Conservation (phyloP, 2,888 invertebrate genomes). For the Hirtodrosophila trivittata region DNA sequence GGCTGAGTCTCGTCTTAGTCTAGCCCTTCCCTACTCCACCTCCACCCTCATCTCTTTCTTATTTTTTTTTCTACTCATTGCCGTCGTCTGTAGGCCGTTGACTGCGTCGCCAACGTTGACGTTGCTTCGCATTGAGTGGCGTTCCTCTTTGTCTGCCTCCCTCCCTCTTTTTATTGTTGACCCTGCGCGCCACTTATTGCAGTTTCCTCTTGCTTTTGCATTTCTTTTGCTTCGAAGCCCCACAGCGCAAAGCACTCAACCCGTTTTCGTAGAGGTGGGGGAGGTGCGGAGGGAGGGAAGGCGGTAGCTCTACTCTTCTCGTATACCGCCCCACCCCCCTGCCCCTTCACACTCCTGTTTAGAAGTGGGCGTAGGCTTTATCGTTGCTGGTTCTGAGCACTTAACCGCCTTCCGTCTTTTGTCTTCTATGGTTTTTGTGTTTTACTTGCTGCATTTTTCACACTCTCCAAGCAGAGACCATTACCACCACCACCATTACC, state of each 20-base stretch:
- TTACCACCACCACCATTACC: slow-evolving; percentile 9
- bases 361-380: slow-evolving; percentile 64
- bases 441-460: slow-evolving; percentile 56
- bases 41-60: slow-evolving; percentile 13
- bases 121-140: slow-evolving; percentile 70
- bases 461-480: slow-evolving; percentile 45
- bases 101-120: slow-evolving; percentile 51
- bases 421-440: slow-evolving; percentile 47
- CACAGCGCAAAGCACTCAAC: slow-evolving; percentile 71
- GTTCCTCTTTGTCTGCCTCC: slow-evolving; percentile 55
- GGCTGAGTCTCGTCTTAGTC: slow-evolving; percentile 61
- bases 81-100: slow-evolving; percentile 72
- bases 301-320: slow-evolving; percentile 8
- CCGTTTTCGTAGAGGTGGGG: slow-evolving; percentile 56
- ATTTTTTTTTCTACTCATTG: slow-evolving; percentile 51
- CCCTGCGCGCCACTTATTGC: slow-evolving; percentile 81
- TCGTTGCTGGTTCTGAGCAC: slow-evolving; percentile 63
- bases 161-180: slow-evolving; percentile 63
- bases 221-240: slow-evolving; percentile 79
- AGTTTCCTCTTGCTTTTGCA: slow-evolving; percentile 68
- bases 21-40: slow-evolving; percentile 2
- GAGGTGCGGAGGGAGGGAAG: slow-evolving; percentile 1
- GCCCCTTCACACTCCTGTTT: slow-evolving; percentile 7
- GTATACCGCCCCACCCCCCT: neutral
- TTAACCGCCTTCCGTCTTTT: slow-evolving; percentile 81